phyloP scores from a whole-genome alignment of 2,113 vertebrate genomes.

The Numida meleagris region DNA sequence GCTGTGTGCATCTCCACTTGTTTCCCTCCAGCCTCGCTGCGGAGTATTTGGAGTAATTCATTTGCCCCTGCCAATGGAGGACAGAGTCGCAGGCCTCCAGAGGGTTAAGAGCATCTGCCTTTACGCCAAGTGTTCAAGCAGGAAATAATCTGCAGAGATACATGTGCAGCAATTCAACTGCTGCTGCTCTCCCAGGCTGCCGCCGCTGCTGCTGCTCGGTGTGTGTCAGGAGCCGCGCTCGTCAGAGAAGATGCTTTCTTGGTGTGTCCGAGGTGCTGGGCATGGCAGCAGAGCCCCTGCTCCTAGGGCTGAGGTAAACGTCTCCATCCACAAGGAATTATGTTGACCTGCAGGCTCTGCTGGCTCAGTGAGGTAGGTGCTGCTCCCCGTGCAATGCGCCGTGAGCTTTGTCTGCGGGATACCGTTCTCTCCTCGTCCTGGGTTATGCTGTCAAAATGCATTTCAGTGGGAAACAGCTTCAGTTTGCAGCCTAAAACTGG shows the following conservation, averaged over 20 bases:
- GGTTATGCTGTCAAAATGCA: background rate
- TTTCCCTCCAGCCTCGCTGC: background rate
- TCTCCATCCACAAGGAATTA: constrained; percentile 34
- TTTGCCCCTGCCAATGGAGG: background rate
- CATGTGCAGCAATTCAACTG: constrained; percentile 62
- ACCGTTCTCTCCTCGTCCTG: background rate
- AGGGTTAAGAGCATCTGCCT: constrained; percentile 63
- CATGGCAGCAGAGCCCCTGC: constrained; percentile 8
- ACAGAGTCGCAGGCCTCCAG: constrained; percentile 31
- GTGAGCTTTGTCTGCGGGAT: background rate
- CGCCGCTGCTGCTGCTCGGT: background rate
- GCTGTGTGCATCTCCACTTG: background rate
- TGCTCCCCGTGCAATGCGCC: background rate
- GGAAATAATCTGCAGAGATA: constrained; percentile 70
- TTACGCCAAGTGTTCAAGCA: constrained; percentile 17
- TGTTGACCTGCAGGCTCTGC: background rate
- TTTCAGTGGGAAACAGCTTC: background rate
- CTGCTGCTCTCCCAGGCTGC: constrained; percentile 47
- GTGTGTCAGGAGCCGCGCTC: background rate
- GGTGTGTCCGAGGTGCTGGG: background rate
- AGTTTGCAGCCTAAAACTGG: background rate
- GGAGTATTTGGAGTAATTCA: background rate
- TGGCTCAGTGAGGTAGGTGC: constrained; percentile 47
- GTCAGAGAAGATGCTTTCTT: constrained; percentile 30
- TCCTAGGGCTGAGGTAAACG: constrained; percentile 15